phyloP scores from a whole-genome alignment of 2,113 vertebrate genomes.

The Piaya cayana region DNA sequence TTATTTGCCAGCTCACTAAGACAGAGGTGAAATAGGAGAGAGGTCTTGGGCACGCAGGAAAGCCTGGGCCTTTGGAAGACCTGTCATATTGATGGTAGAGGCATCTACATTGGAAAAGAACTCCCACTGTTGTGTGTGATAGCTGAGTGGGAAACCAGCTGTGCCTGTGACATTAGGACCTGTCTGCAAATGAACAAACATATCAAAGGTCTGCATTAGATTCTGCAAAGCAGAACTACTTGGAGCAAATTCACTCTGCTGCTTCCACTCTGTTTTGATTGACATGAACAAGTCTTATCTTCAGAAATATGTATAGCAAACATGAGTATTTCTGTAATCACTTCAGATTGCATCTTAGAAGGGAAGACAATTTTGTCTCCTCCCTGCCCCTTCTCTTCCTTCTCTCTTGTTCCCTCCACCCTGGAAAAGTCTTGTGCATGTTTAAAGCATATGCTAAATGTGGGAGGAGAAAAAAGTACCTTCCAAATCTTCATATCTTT shows the following conservation, averaged over 20 bases:
- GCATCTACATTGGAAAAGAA: background rate
- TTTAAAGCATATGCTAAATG: background rate
- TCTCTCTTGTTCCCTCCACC: background rate
- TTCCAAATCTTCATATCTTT: slow-evolving; percentile 26
- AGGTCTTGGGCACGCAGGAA: background rate
- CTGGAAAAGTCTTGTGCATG: background rate
- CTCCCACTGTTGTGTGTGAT: background rate
- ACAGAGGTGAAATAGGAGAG: background rate
- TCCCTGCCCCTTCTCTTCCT: background rate
- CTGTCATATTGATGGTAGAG: background rate
- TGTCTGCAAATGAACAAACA: background rate
- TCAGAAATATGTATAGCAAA: slow-evolving; percentile 37
- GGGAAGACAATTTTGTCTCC: background rate
- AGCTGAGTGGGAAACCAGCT: background rate
- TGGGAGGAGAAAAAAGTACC: background rate
- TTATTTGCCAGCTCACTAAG: background rate
- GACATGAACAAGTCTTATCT: slow-evolving; percentile 43
- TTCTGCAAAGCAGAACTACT: background rate
- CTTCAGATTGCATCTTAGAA: slow-evolving; percentile 8
- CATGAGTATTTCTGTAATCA: slow-evolving; percentile 41
- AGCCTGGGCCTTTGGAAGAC: background rate
- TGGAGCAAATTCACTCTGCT: slow-evolving; percentile 10
- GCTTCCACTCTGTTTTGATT: slow-evolving; percentile 46
- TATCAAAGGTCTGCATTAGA: background rate
- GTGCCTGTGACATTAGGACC: background rate